Evolutionary conservation across 2,797 vertebrate genomes (phyloP).

Genomic region (Schizopygopsis malacanthus): DNA sequence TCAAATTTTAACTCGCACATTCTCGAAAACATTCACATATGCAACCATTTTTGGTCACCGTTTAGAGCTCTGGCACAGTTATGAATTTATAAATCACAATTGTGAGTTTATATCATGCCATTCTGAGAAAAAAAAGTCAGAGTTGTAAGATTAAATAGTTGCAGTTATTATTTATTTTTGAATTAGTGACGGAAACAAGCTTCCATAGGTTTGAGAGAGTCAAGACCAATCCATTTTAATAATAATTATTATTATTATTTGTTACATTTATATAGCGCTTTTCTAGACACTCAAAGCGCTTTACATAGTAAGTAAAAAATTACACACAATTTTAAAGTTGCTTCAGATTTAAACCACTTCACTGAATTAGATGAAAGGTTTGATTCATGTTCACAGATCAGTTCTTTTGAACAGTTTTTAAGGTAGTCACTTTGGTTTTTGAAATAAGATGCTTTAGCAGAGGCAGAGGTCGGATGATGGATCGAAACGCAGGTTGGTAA

Average conservation of each 20-base stretch:
- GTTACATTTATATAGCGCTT: too few relatives aligned
- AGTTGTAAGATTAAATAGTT: too few relatives aligned
- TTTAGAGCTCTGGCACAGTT: too few relatives aligned
- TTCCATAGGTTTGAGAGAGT: background rate
- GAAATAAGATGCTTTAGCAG: background rate
- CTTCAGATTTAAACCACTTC: background rate
- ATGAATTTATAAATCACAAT: background rate
- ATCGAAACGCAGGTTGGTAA: conserved; percentile 10
- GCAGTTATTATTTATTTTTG: background rate
- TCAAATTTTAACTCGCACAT: too few relatives aligned
- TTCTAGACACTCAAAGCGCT: too few relatives aligned
- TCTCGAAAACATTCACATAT: too few relatives aligned
- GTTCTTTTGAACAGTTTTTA: background rate
- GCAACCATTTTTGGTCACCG: too few relatives aligned
- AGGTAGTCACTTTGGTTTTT: background rate
- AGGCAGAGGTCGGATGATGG: conserved; percentile 2
- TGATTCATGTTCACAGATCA: background rate
- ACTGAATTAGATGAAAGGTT: background rate
- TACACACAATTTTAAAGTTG: too few relatives aligned
- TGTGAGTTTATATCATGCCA: background rate
- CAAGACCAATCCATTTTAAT: background rate
- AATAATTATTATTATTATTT: too few relatives aligned
- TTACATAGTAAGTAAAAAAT: too few relatives aligned
- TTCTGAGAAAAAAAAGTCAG: background rate
- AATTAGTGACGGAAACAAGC: background rate